A percentile compares a stretch with the other conserved stretches of the same genome.
Evolutionary conservation across 2,797 vertebrate genomes (phyloP).

Genomic region (Tolypeutes matacus): DNA sequence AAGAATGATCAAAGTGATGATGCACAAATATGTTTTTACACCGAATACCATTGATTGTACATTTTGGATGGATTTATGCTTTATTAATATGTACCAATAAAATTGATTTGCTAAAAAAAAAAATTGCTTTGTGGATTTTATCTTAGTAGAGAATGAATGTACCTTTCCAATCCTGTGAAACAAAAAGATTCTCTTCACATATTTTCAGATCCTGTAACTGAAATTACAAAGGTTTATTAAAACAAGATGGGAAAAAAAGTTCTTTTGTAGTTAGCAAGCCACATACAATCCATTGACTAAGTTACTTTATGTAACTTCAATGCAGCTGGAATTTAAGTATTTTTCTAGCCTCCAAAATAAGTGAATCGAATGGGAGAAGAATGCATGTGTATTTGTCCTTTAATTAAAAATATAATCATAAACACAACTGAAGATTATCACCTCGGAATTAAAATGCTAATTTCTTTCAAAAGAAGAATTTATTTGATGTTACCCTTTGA

Average conservation of each 20-base stretch:
- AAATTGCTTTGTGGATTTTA: conserved; percentile 60
- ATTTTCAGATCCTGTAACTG: conserved; percentile 18
- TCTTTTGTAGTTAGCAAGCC: conserved; percentile 49
- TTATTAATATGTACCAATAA: no score
- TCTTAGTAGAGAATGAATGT: conserved; percentile 42
- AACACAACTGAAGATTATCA: conserved; percentile 72
- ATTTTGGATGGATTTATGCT: no score
- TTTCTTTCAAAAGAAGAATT: conserved; percentile 79
- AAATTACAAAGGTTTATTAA: conserved; percentile 49
- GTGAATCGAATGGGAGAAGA: conserved; percentile 66
- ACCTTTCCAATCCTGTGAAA: not conserved
- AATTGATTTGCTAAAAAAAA: no score
- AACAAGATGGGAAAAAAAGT: not conserved
- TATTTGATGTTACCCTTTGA: conserved; percentile 81
- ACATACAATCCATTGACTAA: conserved; percentile 59
- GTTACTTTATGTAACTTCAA: conserved; percentile 53
- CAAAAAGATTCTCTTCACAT: not conserved
- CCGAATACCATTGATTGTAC: no score
- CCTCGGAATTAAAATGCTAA: conserved; percentile 82
- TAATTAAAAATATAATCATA: conserved; percentile 80
- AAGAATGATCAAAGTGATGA: no score
- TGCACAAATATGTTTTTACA: no score
- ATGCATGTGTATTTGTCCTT: conserved; percentile 70
- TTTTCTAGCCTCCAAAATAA: conserved; percentile 70
- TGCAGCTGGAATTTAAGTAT: conserved; percentile 62